Evolutionary conservation across 2,888 invertebrate species (phyloP).

Genomic region (Acleris cristana): DNA sequence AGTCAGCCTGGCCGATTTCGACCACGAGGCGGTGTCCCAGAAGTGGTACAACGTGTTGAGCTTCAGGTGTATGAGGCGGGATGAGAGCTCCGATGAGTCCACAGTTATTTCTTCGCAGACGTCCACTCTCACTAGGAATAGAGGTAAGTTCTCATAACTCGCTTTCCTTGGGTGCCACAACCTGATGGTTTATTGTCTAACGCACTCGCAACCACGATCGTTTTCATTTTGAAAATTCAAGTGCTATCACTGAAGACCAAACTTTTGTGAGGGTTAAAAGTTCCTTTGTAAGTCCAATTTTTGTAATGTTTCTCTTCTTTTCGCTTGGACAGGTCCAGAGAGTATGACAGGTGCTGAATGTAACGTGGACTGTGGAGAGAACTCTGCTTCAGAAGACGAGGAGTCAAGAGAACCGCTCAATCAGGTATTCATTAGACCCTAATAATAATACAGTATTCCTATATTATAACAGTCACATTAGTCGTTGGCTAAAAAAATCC

Average conservation of each 20-base stretch:
- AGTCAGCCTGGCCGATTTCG: conserved; percentile 97
- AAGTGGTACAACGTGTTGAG: conserved; percentile 98
- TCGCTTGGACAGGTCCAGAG: conserved; percentile 72
- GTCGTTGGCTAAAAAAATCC: too few relatives aligned
- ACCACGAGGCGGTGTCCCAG: conserved; percentile 89
- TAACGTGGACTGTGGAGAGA: conserved; percentile 82
- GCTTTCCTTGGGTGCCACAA: background rate
- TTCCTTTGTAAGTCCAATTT: too few relatives aligned
- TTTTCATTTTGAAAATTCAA: background rate
- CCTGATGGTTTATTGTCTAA: too few relatives aligned
- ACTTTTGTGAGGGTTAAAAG: too few relatives aligned
- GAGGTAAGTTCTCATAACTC: conserved; percentile 73
- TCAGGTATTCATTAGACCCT: conserved; percentile 58
- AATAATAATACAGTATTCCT: background rate
- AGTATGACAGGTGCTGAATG: conserved; percentile 82
- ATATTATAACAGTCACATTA: too few relatives aligned
- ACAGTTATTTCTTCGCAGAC: conserved; percentile 98
- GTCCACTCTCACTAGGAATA: conserved; percentile 96
- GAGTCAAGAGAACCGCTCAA: conserved; percentile 80
- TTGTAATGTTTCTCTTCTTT: background rate
- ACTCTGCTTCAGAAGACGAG: conserved; percentile 85
- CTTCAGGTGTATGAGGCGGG: conserved; percentile 83
- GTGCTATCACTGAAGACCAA: too few relatives aligned
- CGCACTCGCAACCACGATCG: too few relatives aligned
- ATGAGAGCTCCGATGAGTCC: conserved; percentile 98